phyloP scores from a whole-genome alignment of 2,113 vertebrate genomes.

The Syngnathoides biaculeatus region DNA sequence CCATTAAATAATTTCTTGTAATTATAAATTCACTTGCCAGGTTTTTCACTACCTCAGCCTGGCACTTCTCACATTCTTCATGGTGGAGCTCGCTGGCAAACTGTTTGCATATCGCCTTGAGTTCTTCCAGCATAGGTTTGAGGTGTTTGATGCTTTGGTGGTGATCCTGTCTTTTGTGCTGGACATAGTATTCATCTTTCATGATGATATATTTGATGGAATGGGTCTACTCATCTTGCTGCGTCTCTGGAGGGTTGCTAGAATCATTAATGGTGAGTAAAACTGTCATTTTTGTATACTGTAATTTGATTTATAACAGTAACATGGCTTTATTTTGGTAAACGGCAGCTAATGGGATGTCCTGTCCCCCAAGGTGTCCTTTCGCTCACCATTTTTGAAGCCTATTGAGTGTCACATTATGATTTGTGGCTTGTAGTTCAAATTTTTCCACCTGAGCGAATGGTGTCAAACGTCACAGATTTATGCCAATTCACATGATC shows the following conservation, averaged over 20 bases:
- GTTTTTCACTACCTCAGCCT: constrained; percentile 90
- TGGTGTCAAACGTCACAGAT: no score
- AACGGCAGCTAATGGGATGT: no score
- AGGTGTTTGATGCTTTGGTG: constrained; percentile 85
- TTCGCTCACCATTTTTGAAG: no score
- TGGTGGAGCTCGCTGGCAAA: constrained; percentile 86
- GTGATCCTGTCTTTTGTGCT: constrained; percentile 87
- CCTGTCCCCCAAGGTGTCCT: no score
- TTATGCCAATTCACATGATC: no score
- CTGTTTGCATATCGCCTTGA: constrained; percentile 82
- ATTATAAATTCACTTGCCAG: constrained; percentile 54
- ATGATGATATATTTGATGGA: constrained; percentile 82
- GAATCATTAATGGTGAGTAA: constrained; percentile 88
- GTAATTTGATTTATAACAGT: no score
- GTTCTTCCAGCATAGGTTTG: constrained; percentile 94
- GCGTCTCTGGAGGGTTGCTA: constrained; percentile 91
- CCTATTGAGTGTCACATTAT: no score
- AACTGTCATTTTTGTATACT: no score
- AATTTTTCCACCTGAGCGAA: no score
- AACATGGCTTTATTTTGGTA: no score
- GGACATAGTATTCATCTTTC: constrained; percentile 81
- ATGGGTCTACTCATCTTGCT: constrained; percentile 89
- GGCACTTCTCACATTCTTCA: constrained; percentile 84
- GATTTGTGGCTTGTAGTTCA: no score
- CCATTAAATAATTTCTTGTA: not conserved